Conservation (phyloP, 2,888 invertebrate genomes). For the Agrochola litura region DNA sequence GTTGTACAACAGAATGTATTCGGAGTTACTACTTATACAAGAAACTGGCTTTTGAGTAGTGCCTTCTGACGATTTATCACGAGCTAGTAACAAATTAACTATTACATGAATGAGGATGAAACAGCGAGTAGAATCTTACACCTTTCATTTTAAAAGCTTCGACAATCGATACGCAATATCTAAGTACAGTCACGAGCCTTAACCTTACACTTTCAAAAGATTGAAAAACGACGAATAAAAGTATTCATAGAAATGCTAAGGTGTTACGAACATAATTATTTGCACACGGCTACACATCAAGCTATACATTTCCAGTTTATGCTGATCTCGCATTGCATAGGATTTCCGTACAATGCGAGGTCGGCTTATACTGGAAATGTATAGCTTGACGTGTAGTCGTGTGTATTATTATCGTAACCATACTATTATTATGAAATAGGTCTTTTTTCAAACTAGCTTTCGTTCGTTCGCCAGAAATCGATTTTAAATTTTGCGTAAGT, state of each 20-base stretch:
- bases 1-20: slow-evolving; percentile 15
- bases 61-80: neutral
- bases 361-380: too few species aligned
- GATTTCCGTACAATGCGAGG: too few species aligned
- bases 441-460: too few species aligned
- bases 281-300: too few species aligned
- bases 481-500: neutral
- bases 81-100: neutral
- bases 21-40: neutral
- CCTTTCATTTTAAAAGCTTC: slow-evolving; percentile 1
- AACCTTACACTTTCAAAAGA: neutral
- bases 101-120: neutral
- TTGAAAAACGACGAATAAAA: neutral
- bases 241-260: neutral
- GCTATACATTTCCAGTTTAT: too few species aligned
- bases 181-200: too few species aligned
- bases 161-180: neutral
- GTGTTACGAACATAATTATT: neutral
- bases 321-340: too few species aligned
- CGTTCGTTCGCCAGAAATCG: neutral
- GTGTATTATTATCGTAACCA: too few species aligned
- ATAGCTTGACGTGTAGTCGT: too few species aligned
- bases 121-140: neutral
- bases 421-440: neutral
- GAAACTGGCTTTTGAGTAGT: neutral